Conservation (phyloP, 1,140 invertebrate genomes). For the Pomacea maculata region DNA sequence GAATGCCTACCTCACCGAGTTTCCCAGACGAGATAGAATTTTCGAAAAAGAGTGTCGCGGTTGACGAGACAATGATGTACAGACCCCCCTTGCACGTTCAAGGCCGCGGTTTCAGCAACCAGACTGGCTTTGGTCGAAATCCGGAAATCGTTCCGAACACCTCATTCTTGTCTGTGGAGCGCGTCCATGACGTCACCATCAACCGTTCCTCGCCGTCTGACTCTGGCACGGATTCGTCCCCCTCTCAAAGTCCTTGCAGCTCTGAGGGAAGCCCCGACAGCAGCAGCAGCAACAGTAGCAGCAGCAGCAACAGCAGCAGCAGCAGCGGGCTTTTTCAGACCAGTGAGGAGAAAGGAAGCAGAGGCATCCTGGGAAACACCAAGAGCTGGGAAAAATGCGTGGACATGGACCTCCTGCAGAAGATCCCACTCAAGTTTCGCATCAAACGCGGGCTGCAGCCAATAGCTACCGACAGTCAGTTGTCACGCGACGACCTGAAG, state of each 20-base stretch:
- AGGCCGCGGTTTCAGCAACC: neutral
- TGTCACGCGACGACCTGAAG: too few species aligned
- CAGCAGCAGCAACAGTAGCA: neutral
- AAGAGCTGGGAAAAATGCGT: neutral
- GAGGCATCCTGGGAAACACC: neutral
- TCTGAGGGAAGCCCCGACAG: neutral
- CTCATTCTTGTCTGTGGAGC: neutral
- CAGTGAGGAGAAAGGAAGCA: neutral
- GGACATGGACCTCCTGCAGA: conserved; percentile 2
- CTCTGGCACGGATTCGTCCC: conserved; percentile 7
- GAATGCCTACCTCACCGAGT: neutral
- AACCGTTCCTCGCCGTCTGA: neutral
- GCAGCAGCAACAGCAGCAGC: neutral
- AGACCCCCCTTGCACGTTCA: neutral
- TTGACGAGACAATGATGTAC: neutral
- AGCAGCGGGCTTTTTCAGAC: too few species aligned
- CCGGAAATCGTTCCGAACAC: neutral
- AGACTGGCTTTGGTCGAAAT: neutral
- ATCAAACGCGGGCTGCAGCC: neutral
- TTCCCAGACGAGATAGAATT: neutral
- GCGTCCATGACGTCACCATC: conserved; percentile 11
- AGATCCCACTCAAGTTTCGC: conserved; percentile 14
- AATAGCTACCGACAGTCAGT: too few species aligned
- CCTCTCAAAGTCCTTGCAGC: neutral
- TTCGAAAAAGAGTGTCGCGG: neutral